Percentiles rank a stretch among this genome's conserved stretches.
phyloP scores from a whole-genome alignment of 1,140 invertebrate genomes.

The Myzus persicae region DNA sequence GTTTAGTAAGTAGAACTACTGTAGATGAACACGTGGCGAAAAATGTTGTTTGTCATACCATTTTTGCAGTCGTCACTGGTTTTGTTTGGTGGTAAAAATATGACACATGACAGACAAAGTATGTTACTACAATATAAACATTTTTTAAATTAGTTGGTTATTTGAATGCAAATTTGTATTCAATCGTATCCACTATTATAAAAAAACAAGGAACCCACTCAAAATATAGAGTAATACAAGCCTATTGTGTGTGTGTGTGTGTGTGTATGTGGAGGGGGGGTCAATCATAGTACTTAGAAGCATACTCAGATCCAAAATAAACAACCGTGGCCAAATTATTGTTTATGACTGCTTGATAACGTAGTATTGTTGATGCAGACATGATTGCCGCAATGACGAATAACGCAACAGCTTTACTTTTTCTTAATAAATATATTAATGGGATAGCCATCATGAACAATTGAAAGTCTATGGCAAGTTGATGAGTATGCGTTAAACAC shows the following conservation, averaged over 20 bases:
- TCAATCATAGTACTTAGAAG: background rate
- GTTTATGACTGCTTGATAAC: constrained; percentile 69
- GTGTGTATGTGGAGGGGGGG: no score
- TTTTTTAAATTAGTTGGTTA: background rate
- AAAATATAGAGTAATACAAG: background rate
- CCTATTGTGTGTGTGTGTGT: background rate
- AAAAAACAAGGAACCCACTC: background rate
- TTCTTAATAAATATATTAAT: constrained; percentile 73
- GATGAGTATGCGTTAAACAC: constrained; percentile 76
- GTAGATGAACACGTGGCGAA: background rate
- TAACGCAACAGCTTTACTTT: constrained; percentile 66
- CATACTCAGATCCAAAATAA: constrained; percentile 75
- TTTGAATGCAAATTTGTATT: background rate
- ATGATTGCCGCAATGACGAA: constrained; percentile 68
- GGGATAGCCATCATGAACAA: constrained; percentile 77
- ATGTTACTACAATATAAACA: background rate
- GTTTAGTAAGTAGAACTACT: no score
- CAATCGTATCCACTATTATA: background rate
- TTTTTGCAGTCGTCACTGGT: background rate
- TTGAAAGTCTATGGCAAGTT: constrained; percentile 84
- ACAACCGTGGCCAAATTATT: constrained; percentile 72
- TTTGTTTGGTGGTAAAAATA: background rate
- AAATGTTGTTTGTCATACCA: background rate
- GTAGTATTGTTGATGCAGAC: constrained; percentile 69
- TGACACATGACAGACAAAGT: background rate